Evolutionary conservation across 2,113 vertebrate species (phyloP), one percentile per base, ranked within the genome.

Genomic region (Apistogramma diplotaenia): DNA sequence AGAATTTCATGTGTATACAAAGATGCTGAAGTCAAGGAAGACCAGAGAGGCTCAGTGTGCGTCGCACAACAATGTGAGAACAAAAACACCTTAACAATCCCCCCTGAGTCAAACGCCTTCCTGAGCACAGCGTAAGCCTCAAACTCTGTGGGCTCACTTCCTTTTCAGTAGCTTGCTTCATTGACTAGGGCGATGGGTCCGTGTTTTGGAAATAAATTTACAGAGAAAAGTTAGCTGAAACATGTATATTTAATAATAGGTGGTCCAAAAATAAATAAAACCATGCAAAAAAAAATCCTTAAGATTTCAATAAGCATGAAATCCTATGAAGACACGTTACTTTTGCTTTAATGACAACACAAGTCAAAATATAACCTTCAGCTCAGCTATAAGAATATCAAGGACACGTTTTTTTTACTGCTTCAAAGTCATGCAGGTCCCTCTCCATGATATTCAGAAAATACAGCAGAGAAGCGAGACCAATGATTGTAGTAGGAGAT

Each of bases 31-130:
- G 43, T 75, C 40, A 72, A 62, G 60, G 43, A 78, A 40, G 19
- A 75, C 11, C 54, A 59, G 6, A 74, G 23, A 57, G 76, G 55
- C 53, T 78, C 11, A 43, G 74, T 78, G 56, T 35, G 81, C 74
- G 81, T 74, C 74, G 71, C 78, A 89, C 87, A 93, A 94, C 93
- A 95, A 95, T 94, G 88, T 82, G 86, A 91, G 86, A 88, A n/a
- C n/a, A n/a, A 88, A 92, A 92, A 91, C 87, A 88, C 29, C 74
- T 85, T 89, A 19, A 89, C 92, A 89, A 91, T 81, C 58, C 59
- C 59, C 79, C 85, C 74, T 13, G 49, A 21, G 71, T 81, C 19
- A 78, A 85, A 86, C 58, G 31, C 78, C 89, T 93, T 94, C 94
- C 94, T 93, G 92, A 83, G 79, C 85, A 85, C 82, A 53, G 81